These are phyloP conservation scores for Agriopis marginaria DNA, from an alignment of 2,888 invertebrate species.

Conservation along the genomic window DNA sequence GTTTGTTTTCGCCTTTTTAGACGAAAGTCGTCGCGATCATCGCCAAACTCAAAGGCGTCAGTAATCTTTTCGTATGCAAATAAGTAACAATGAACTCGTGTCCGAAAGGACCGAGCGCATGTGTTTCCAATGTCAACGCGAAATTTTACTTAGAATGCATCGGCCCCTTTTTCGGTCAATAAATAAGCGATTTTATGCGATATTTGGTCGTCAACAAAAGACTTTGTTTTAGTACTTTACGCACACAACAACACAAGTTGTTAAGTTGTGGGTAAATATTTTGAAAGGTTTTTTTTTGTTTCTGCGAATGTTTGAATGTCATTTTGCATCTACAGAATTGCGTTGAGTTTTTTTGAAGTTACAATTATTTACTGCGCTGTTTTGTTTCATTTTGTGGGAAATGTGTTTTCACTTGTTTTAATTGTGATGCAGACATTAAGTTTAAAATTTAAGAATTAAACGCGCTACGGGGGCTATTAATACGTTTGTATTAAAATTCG, in stretches of 20 bases:
- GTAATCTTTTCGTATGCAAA: constrained; percentile 80
- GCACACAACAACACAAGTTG: constrained; percentile 45
- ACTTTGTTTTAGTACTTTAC: constrained; percentile 50
- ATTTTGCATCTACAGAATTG: neutral
- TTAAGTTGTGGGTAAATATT: constrained; percentile 54
- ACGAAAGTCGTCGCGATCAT: constrained; percentile 70
- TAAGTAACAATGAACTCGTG: constrained; percentile 79
- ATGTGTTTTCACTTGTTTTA: neutral
- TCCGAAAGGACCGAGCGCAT: constrained; percentile 65
- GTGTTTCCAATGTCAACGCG: constrained; percentile 70
- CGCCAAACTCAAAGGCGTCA: constrained; percentile 72
- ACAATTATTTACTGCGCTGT: neutral
- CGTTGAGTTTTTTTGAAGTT: neutral
- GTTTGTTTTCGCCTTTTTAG: constrained; percentile 70
- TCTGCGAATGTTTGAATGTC: constrained; percentile 46
- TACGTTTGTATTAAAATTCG: too few species aligned
- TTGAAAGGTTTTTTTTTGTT: constrained; percentile 41
- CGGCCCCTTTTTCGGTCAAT: constrained; percentile 51
- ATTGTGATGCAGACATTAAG: too few species aligned
- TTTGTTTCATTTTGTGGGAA: neutral
- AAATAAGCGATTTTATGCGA: constrained; percentile 57
- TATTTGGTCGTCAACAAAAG: constrained; percentile 51
- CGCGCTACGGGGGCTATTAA: too few species aligned
- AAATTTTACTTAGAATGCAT: constrained; percentile 57
- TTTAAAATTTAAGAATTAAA: too few species aligned